Evolutionary conservation across 2,113 vertebrate species (phyloP), one percentile per base, ranked within the genome.

Genomic region (Chelonoidis abingdonii): DNA sequence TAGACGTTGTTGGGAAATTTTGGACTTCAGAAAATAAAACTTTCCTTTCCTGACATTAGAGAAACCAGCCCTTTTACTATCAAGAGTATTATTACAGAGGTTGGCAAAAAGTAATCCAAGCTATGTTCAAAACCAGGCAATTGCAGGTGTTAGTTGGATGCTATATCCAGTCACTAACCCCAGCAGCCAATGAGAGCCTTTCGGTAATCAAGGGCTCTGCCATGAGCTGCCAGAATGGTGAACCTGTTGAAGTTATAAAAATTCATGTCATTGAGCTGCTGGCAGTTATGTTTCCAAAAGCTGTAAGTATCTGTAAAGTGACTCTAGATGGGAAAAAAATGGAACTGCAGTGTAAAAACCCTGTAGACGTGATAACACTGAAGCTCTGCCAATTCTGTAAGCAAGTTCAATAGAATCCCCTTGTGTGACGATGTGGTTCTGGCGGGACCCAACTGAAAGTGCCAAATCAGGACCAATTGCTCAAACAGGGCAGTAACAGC

Each of bases 1-100:
- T 95, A 84, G 83, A 91, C 86, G 35, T 88, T 88, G 35, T 49
- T 92, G 92, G 84, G 94, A 78, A 78, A 57, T 47, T 16, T 65
- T 53, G 44, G 87, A 93, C 94, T 95, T 94, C 62, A 94, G 92
- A 94, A 94, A 94, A 93, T 83, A 78, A 89, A 92, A 62, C 84
- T 72, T 62, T 59, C 11, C 25, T 44, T 80, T 80, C 88, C 96
- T 91, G 83, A 41, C 9, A 5, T 72, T 38, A 72, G n/a, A 91
- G 87, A 93, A 96, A 72, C 1, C 1, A 89, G 69, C 69, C 13
- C 85, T 95, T 97, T 97, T 87, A n/a, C 5, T 80, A 59, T 80
- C 49, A 19, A 53, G 21, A 82, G 29, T 62, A 44, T 83, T 90
- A 92, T 38, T 17, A 1, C 57, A 80, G 89, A 75, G 13, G 44